Conservation (phyloP, 2,113 vertebrate species). For the Sylvia atricapilla region DNA sequence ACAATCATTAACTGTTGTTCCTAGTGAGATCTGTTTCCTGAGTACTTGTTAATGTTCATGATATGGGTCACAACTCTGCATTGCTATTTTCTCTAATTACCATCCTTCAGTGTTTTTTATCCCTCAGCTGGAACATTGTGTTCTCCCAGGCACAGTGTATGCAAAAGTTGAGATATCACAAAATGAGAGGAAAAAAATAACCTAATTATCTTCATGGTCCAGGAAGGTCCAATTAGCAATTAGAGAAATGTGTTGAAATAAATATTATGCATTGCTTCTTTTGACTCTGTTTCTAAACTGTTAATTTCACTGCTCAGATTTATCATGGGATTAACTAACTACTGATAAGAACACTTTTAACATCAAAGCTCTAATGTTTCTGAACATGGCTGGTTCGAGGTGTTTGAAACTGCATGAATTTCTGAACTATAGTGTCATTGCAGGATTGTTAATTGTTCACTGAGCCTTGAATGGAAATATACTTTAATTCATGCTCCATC, state of each 20-base stretch:
- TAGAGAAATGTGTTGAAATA: constrained; percentile 36
- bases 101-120: background rate
- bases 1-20: constrained; percentile 8
- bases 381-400: constrained; percentile 10
- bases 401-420: constrained; percentile 12
- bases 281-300: background rate
- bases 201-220: constrained; percentile 40
- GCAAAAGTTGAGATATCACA: background rate
- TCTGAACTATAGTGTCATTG: background rate
- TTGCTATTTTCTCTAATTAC: background rate
- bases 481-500: background rate
- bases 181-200: constrained; percentile 39
- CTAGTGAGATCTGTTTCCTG: background rate
- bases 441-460: constrained; percentile 1
- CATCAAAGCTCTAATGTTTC: constrained; percentile 2
- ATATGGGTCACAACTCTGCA: constrained; percentile 15
- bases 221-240: constrained; percentile 49
- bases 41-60: background rate
- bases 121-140: constrained; percentile 4
- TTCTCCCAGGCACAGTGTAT: constrained; percentile 11
- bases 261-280: constrained; percentile 39
- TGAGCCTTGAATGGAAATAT: background rate
- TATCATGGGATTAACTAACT: constrained; percentile 37
- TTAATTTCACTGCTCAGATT: constrained; percentile 29
- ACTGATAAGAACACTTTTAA: constrained; percentile 21